A percentile compares a stretch with the other conserved stretches of the same genome.
Conservation (phyloP, 2,888 invertebrate species). For the Tridacna gigas region DNA sequence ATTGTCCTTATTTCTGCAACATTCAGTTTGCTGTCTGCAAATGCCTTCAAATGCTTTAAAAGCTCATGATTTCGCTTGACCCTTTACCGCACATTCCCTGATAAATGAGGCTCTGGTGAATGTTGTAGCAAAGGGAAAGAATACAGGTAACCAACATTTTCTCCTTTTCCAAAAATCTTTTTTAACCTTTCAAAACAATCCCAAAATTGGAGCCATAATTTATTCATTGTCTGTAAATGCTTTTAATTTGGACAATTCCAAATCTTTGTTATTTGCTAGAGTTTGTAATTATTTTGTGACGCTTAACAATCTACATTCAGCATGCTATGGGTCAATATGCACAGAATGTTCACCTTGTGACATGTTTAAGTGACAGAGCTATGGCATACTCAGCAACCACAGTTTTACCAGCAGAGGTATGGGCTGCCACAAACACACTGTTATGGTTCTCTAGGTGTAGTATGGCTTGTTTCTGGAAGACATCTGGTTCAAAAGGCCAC, state of each 20-base stretch:
- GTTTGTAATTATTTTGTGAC: not conserved
- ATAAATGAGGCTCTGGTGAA: not conserved
- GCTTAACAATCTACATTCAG: no score
- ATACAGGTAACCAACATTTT: not conserved
- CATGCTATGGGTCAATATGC: no score
- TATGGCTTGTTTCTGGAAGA: conserved; percentile 98
- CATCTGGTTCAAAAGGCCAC: conserved; percentile 95
- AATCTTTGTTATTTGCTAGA: not conserved
- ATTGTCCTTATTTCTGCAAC: no score
- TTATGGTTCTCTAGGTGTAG: conserved; percentile 96
- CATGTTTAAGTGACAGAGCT: conserved; percentile 95
- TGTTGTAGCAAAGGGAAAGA: not conserved
- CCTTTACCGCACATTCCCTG: no score
- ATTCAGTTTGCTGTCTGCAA: no score
- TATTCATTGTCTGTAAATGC: no score
- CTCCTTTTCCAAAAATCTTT: no score
- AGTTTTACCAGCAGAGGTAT: conserved; percentile 98
- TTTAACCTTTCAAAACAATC: no score
- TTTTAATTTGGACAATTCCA: not conserved
- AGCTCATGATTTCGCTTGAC: no score
- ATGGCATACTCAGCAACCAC: conserved; percentile 99
- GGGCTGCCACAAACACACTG: conserved; percentile 99
- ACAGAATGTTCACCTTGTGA: conserved; percentile 89
- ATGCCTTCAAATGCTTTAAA: no score
- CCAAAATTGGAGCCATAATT: no score